These are phyloP conservation scores for Mormyrus hasselquistii DNA, from an alignment of 2,797 vertebrate genomes.

Conservation along the genomic window DNA sequence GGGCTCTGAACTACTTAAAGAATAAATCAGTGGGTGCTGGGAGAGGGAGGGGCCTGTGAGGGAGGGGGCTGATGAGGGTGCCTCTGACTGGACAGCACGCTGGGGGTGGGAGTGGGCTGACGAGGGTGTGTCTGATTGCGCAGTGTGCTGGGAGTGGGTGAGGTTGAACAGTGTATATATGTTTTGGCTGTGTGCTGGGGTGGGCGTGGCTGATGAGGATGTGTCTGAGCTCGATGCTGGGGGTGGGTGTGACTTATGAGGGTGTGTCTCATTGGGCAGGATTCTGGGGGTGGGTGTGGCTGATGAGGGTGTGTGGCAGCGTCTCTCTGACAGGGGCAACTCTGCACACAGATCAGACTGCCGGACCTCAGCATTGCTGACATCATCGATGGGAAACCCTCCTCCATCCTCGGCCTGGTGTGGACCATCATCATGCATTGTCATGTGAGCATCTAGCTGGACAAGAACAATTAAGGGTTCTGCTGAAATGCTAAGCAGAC, in stretches of 20 bases:
- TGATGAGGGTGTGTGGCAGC: neutral
- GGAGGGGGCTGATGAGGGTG: neutral
- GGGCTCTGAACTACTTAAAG: slow-evolving; percentile 78
- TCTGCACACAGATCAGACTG: slow-evolving; percentile 70
- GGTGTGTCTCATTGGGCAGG: neutral
- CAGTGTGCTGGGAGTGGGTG: neutral
- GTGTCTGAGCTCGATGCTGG: too few species aligned
- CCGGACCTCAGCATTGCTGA: slow-evolving; percentile 89
- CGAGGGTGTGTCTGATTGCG: neutral
- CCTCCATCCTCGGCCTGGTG: slow-evolving; percentile 82
- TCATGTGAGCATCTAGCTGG: slow-evolving; percentile 67
- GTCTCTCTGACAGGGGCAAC: neutral
- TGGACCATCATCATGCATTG: slow-evolving; percentile 91
- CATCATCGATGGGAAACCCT: slow-evolving; percentile 81
- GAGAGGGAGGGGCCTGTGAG: neutral
- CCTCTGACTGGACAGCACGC: neutral
- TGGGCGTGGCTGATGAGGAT: too few species aligned
- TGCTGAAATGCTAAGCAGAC: neutral
- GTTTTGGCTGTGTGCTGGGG: neutral
- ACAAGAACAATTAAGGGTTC: neutral
- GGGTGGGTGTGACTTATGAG: neutral
- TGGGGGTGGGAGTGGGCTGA: too few species aligned
- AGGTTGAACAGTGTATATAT: neutral
- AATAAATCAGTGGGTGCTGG: slow-evolving; percentile 66
- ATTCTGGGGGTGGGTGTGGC: neutral